These are phyloP conservation scores for Chauna torquata DNA, from an alignment of 2,113 vertebrate species.

Conservation along the genomic window DNA sequence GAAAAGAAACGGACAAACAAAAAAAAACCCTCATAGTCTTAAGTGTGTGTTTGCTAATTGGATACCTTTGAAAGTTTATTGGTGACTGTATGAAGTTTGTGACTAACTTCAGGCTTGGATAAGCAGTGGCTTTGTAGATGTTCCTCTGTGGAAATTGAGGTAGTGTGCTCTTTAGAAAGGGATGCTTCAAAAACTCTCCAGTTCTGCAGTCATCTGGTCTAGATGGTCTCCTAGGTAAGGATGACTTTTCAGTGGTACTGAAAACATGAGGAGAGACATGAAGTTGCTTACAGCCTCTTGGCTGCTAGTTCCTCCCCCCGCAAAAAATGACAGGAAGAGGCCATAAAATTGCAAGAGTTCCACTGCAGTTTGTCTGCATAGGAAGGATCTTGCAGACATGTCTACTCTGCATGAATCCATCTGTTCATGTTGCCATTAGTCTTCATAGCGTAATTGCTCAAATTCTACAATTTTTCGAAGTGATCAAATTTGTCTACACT, in stretches of 20 bases:
- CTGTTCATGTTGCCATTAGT: not conserved
- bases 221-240: not conserved
- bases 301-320: accelerated
- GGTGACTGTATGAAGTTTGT: not conserved
- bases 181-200: not conserved
- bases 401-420: not conserved
- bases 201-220: not conserved
- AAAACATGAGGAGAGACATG: not conserved
- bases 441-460: not conserved
- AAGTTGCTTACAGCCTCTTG: not conserved
- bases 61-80: not conserved
- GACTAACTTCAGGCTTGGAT: not conserved
- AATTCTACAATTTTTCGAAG: not conserved
- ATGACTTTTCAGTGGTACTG: not conserved
- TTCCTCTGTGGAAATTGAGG: not conserved
- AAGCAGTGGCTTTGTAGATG: not conserved
- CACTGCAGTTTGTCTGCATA: not conserved
- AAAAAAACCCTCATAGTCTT: not conserved
- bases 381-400: not conserved
- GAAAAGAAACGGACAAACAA: not conserved
- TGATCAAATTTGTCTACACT: not conserved
- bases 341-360: not conserved
- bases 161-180: not conserved
- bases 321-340: not conserved
- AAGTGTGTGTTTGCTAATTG: not conserved